Conservation (phyloP, 1,140 invertebrate species). For the Pseudobourletiella spinata region DNA sequence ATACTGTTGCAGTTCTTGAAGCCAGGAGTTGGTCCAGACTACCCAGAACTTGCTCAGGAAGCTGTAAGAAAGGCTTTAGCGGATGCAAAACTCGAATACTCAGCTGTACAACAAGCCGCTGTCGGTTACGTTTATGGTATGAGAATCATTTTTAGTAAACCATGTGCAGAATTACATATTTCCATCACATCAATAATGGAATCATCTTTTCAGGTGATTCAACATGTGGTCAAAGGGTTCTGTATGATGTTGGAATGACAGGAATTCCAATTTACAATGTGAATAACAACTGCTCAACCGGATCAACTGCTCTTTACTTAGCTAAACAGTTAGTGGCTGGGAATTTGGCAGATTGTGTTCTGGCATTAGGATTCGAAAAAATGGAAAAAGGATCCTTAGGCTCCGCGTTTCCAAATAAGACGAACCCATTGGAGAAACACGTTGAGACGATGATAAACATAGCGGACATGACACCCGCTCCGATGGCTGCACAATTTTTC, state of each 20-base stretch:
- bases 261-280: slow-evolving; percentile 98
- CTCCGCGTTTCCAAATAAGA: slow-evolving; percentile 69
- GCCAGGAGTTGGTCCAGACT: slow-evolving; percentile 76
- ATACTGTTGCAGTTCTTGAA: slow-evolving; percentile 66
- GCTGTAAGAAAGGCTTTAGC: slow-evolving; percentile 77
- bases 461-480: slow-evolving; percentile 64
- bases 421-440: slow-evolving; percentile 90
- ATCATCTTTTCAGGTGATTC: slow-evolving; percentile 70
- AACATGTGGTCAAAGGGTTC: slow-evolving; percentile 83
- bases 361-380: slow-evolving; percentile 96
- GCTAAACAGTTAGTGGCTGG: slow-evolving; percentile 84
- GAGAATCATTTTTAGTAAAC: too few species aligned
- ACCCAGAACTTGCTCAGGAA: slow-evolving; percentile 90
- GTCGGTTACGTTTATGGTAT: slow-evolving; percentile 90
- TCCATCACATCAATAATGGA: too few species aligned
- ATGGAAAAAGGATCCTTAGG: slow-evolving; percentile 88
- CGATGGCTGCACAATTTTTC: slow-evolving; percentile 90
- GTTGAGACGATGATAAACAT: slow-evolving; percentile 74
- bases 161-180: background rate
- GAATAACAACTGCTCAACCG: slow-evolving; percentile 97
- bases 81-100: slow-evolving; percentile 75
- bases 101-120: slow-evolving; percentile 73
- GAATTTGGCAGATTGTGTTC: slow-evolving; percentile 60
- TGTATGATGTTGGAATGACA: slow-evolving; percentile 91
- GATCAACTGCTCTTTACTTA: slow-evolving; percentile 80